phyloP scores from a whole-genome alignment of 2,113 vertebrate genomes.

The Bos indicus region DNA sequence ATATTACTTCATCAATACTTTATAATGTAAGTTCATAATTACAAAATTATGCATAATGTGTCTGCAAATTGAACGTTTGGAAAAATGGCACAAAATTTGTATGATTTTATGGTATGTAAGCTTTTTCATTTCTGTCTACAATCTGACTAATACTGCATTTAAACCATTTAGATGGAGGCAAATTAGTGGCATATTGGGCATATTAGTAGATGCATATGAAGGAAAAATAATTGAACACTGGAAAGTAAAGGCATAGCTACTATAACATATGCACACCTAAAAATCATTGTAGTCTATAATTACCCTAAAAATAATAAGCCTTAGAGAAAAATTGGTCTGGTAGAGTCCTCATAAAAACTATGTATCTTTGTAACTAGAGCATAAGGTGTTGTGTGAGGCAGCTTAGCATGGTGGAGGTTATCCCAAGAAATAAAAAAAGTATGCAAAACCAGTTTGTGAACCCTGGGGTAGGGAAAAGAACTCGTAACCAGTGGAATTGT shows the following conservation, averaged over 20 bases:
- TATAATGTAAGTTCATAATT: not conserved
- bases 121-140: not conserved
- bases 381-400: not conserved
- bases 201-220: not conserved
- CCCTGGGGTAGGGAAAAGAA: not conserved
- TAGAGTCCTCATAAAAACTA: not conserved
- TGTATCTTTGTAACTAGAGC: not conserved
- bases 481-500: not conserved
- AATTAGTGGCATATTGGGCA: not conserved
- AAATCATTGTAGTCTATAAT: not conserved
- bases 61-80: not conserved
- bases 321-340: not conserved
- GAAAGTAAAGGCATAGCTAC: not conserved
- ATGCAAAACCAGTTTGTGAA: not conserved
- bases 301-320: not conserved
- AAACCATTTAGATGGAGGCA: not conserved
- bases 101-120: not conserved
- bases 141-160: constrained; percentile 6
- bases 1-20: constrained; percentile 2
- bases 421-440: not conserved
- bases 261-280: not conserved
- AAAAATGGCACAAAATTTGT: not conserved
- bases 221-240: not conserved
- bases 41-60: not conserved
- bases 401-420: not conserved